These are phyloP conservation scores for Gymnosoma rotundatum DNA, from an alignment of 2,888 invertebrate species.

Conservation along the genomic window DNA sequence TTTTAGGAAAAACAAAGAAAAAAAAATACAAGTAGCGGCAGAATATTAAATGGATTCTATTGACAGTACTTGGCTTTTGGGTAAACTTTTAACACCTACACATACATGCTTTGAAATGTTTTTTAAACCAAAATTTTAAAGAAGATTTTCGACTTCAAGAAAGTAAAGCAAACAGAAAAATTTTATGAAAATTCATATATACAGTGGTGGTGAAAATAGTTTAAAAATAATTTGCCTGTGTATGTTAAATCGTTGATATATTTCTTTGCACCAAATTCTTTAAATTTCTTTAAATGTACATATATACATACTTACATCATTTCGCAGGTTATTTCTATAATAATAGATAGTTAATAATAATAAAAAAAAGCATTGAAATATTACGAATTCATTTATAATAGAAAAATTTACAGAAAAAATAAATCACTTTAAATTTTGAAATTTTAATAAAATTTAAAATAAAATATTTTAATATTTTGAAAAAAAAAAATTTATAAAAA, in stretches of 20 bases:
- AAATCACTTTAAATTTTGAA: no score
- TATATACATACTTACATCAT: no score
- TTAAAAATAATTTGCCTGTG: background rate
- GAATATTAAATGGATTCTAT: conserved; percentile 29
- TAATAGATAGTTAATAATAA: no score
- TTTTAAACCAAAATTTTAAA: background rate
- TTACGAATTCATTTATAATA: no score
- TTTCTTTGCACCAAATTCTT: no score
- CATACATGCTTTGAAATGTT: background rate
- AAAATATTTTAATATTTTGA: no score
- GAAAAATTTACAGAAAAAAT: no score
- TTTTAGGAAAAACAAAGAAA: conserved; percentile 35
- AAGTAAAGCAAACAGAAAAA: background rate
- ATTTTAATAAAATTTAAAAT: no score
- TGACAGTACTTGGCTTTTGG: conserved; percentile 24
- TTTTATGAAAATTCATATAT: background rate
- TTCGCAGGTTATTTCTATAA: no score
- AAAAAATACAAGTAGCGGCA: background rate
- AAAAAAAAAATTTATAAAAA: no score
- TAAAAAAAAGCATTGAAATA: no score
- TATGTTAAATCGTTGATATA: background rate
- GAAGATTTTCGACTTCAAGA: background rate
- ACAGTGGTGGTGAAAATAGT: background rate
- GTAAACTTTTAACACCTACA: conserved; percentile 44
- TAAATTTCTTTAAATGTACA: no score